A percentile compares a stretch with the other conserved stretches of the same genome.
Conservation (phyloP, 2,113 vertebrate genomes). For the Lagopus muta region DNA sequence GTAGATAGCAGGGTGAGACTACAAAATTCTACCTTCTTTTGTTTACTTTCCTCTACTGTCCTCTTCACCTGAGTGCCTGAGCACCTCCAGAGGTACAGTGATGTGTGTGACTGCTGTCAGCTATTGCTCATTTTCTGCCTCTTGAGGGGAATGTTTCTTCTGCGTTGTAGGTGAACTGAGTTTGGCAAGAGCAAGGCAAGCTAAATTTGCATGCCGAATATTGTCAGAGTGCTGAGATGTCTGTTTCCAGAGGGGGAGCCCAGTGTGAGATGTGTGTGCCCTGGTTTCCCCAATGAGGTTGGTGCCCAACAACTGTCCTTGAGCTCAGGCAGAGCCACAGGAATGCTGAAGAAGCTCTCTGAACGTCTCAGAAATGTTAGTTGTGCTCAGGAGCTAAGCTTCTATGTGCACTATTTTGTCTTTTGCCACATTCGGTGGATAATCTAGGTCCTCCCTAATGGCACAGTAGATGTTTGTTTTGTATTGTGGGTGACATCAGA, state of each 20-base stretch:
- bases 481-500: not conserved
- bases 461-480: not conserved
- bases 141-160: not conserved
- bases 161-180: not conserved
- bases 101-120: not conserved
- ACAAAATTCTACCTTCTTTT: not conserved
- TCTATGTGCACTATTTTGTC: not conserved
- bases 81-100: fast-evolving
- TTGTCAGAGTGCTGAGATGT: not conserved
- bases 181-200: not conserved
- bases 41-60: not conserved
- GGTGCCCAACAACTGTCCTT: not conserved
- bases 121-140: not conserved
- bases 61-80: not conserved
- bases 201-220: not conserved
- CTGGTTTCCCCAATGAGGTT: too few relatives aligned
- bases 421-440: not conserved
- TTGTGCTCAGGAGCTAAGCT: not conserved
- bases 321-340: not conserved
- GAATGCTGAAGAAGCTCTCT: not conserved
- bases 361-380: not conserved
- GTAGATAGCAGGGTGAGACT: not conserved
- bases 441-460: not conserved
- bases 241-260: not conserved
- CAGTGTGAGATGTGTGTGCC: too few relatives aligned